Percentiles rank a stretch among this genome's conserved stretches.
Conservation (phyloP, 2,797 vertebrate species). For the Sebastes itinus region DNA sequence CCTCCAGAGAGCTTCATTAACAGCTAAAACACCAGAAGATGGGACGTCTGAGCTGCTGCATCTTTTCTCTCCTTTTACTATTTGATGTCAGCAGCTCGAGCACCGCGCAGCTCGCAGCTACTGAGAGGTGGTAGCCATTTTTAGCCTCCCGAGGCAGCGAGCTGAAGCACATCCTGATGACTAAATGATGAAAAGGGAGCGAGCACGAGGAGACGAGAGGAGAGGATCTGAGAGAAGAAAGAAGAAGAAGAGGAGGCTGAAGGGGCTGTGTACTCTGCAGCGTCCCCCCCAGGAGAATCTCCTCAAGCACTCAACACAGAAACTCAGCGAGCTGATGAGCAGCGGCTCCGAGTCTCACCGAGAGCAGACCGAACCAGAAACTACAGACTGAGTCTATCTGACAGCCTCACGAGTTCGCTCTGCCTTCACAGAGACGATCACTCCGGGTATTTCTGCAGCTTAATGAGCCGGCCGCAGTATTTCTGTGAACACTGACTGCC, state of each 20-base stretch:
- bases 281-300: slow-evolving; percentile 18
- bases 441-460: neutral
- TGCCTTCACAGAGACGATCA: neutral
- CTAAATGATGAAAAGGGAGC: slow-evolving; percentile 56
- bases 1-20: slow-evolving; percentile 7
- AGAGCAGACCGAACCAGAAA: neutral
- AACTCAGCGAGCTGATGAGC: slow-evolving; percentile 1
- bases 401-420: slow-evolving; percentile 7
- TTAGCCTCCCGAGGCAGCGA: slow-evolving; percentile 49
- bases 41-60: neutral
- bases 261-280: slow-evolving; percentile 27
- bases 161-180: slow-evolving; percentile 40
- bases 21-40: neutral
- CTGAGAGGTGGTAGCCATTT: slow-evolving; percentile 54
- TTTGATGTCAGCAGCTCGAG: neutral
- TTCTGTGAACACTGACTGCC: neutral
- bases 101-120: neutral
- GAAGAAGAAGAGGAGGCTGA: neutral
- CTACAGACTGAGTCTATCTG: neutral
- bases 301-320: neutral
- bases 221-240: slow-evolving; percentile 3
- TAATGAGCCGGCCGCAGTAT: neutral
- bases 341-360: neutral
- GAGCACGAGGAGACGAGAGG: slow-evolving; percentile 11
- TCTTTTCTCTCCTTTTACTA: neutral